phyloP scores from a whole-genome alignment of 1,140 invertebrate genomes.

The Drosophila setifemur region DNA sequence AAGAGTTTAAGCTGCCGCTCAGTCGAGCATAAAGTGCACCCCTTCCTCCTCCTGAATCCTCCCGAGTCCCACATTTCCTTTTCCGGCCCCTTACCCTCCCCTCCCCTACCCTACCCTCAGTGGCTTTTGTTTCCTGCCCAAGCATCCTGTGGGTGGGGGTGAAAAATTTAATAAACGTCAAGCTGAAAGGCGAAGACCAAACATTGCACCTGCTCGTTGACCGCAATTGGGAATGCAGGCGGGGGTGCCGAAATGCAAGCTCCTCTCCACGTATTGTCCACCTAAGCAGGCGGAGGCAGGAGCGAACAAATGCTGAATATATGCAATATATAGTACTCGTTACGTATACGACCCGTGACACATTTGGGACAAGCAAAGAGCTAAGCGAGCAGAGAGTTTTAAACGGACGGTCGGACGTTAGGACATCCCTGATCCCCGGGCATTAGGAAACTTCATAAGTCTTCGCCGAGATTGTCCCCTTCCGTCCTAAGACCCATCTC shows the following conservation, averaged over 20 bases:
- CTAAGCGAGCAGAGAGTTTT: background rate
- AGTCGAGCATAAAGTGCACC: constrained; percentile 41
- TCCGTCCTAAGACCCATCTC: constrained; percentile 23
- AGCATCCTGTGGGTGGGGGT: constrained; percentile 4
- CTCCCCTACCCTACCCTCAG: background rate
- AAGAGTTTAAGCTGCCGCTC: constrained; percentile 38
- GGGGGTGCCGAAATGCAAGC: constrained; percentile 1
- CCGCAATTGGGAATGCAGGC: constrained; percentile 34
- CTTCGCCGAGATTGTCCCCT: background rate
- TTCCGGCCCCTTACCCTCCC: background rate
- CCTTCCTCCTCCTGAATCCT: background rate
- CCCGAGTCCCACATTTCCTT: background rate
- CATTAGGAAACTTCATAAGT: constrained; percentile 36
- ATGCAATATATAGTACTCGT: constrained; percentile 55
- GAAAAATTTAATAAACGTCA: constrained; percentile 73
- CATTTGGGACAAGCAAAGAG: background rate
- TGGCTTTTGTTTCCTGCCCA: background rate
- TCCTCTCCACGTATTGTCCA: constrained; percentile 28
- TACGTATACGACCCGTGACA: constrained; percentile 46
- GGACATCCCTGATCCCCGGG: constrained; percentile 21
- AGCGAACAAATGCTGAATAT: constrained; percentile 13
- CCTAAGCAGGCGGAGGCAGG: background rate
- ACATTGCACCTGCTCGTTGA: constrained; percentile 44
- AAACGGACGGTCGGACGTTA: background rate
- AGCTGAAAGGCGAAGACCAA: constrained; percentile 21